These are phyloP conservation scores for Antheraea yamamai DNA, from an alignment of 2,888 invertebrate genomes.

Conservation along the genomic window DNA sequence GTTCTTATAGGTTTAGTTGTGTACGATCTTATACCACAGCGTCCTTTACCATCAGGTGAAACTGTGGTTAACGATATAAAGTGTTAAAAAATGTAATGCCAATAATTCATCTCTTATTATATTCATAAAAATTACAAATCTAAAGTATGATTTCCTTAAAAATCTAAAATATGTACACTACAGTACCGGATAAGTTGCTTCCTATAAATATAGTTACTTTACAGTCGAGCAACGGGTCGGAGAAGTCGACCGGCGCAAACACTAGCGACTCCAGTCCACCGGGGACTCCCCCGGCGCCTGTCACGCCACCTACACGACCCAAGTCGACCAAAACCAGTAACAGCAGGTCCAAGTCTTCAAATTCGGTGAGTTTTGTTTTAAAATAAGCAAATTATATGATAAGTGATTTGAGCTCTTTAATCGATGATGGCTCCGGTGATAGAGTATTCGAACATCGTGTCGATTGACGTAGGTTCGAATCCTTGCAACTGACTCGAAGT, in stretches of 20 bases:
- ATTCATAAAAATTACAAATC: not conserved
- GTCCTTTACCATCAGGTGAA: too few relatives aligned
- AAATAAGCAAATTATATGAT: too few relatives aligned
- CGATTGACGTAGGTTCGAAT: too few relatives aligned
- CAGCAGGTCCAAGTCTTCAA: constrained; percentile 52
- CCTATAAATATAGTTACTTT: constrained; percentile 39
- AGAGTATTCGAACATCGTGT: too few relatives aligned
- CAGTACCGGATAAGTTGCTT: constrained; percentile 39
- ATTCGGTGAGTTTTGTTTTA: constrained; percentile 50
- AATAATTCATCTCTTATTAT: not conserved
- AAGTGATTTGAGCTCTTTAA: too few relatives aligned
- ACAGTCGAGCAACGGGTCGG: constrained; percentile 71
- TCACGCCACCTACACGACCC: constrained; percentile 59
- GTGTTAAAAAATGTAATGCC: not conserved
- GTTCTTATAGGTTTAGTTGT: too few relatives aligned
- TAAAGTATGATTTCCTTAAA: constrained; percentile 29
- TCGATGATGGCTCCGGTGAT: too few relatives aligned
- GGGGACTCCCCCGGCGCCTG: constrained; percentile 68
- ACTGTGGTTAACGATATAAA: too few relatives aligned
- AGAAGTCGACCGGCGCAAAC: constrained; percentile 56
- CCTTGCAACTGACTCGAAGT: too few relatives aligned
- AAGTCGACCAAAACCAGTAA: constrained; percentile 44
- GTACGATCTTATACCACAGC: too few relatives aligned
- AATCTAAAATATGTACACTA: constrained; percentile 34
- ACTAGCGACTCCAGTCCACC: constrained; percentile 66